Evolutionary conservation across 2,888 invertebrate species (phyloP).

Genomic region (Ceraclea dissimilis): DNA sequence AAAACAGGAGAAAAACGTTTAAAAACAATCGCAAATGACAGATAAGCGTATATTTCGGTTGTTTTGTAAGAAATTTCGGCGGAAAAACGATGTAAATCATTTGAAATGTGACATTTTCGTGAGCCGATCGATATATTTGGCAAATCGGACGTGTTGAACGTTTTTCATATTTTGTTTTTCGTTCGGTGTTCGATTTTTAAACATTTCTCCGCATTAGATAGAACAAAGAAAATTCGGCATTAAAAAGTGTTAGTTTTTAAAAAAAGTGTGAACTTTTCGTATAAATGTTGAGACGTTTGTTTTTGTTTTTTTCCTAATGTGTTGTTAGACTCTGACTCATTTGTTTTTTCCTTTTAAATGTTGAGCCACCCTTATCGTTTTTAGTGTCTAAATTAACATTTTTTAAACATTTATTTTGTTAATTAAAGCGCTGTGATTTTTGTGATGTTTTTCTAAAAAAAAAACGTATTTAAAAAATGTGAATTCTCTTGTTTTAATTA

Average conservation of each 20-base stretch:
- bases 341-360: not conserved
- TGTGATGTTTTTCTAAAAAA: not conserved
- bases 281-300: not conserved
- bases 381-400: not conserved
- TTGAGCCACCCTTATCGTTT: not conserved
- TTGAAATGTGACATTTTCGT: slow-evolving; percentile 1
- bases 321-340: not conserved
- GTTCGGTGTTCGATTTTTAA: not conserved
- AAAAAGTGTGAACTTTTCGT: too few species aligned
- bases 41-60: slow-evolving; percentile 2
- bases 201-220: not conserved
- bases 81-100: slow-evolving; percentile 4
- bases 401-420: not conserved
- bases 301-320: not conserved
- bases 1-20: not conserved
- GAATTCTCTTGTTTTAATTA: not conserved
- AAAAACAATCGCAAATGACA: slow-evolving; percentile 6
- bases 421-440: not conserved
- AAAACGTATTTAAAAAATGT: too few species aligned
- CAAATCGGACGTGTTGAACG: slow-evolving; percentile 8
- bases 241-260: too few species aligned
- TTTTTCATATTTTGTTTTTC: not conserved
- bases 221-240: not conserved
- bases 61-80: slow-evolving; percentile 8
- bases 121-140: slow-evolving; percentile 6